Base-by-base conservation (phyloP, 2,797 vertebrate genomes). In the Anguilla marmorata region DNA sequence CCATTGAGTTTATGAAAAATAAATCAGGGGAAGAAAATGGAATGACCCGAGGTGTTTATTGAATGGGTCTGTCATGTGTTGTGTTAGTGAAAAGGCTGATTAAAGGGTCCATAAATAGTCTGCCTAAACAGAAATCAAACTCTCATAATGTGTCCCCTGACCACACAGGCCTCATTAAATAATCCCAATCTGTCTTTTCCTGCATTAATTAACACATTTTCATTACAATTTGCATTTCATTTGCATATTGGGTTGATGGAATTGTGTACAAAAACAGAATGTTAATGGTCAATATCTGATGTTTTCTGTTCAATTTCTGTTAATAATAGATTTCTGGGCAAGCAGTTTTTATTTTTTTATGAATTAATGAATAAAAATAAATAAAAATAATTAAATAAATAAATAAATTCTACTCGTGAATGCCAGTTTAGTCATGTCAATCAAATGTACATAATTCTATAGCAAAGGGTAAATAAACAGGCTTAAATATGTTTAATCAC, bases 381-480 rank as follows among this genome's bases (percentile, higher is more conserved):
- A 63, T 5, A 30, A 12, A 8, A 8, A 33, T 72, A 9, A n/a
- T 5, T 72, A 8, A 72, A 9, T 41, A 41, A 41, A 41, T 33
- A 80, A 45, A 45, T 19, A 80, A 8, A 21, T 24, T 76, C 11
- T 27, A 37, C 9, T 37, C 72, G 90, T 91, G 37, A 93, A 91
- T 37, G 50, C 52, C 16, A 50, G 91, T 21, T n/a, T 48, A 48
- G 21, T 50, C 30, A 45, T 79, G 74, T 21, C 16, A 50, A n/a
- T 14, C 5, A 82, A 82, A 50, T 11, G n/a, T 48, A 9, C 21
- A n/a, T 19, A n/a, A 9, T 16, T 30, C 14, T 30, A 30, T 33
- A 1, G 27, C 12, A 84, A 84, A 9, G 27, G 6, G 24, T 21
- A 84, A 84, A 33, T 30, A 54, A 84, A 27, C 6, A 33, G 11